These are phyloP conservation scores for Xerus inauris DNA, from an alignment of 2,113 vertebrate species.

Conservation along the genomic window DNA sequence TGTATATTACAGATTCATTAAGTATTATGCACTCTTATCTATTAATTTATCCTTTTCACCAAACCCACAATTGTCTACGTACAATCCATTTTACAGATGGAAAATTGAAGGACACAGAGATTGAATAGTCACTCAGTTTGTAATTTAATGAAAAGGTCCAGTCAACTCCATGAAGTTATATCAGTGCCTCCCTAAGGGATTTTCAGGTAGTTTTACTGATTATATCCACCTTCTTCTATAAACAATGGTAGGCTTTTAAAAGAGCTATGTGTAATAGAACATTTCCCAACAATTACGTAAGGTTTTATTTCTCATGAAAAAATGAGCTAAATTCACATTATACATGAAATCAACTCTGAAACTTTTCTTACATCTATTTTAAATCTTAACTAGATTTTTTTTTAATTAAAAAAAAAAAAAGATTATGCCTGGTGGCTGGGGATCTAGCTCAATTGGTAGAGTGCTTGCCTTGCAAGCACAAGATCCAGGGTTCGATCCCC, in stretches of 20 bases:
- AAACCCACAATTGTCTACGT: too few relatives aligned
- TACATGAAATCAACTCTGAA: neutral
- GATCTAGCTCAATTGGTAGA: too few relatives aligned
- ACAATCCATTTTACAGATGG: neutral
- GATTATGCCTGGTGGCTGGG: too few relatives aligned
- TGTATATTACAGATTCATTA: neutral
- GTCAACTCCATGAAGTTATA: neutral
- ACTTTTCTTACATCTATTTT: neutral
- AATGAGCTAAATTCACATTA: neutral
- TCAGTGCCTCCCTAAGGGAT: neutral
- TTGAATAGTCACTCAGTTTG: neutral
- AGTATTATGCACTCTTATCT: neutral
- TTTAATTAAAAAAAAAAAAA: conserved; percentile 1
- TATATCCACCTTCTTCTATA: neutral
- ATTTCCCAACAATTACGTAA: neutral
- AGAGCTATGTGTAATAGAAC: neutral
- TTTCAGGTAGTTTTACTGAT: neutral
- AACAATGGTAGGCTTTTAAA: neutral
- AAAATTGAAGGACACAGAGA: neutral
- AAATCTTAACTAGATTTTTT: neutral
- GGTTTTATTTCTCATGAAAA: neutral
- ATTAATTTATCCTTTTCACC: neutral
- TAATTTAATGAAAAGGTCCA: neutral
- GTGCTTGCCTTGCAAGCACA: too few relatives aligned
- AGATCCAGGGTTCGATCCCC: too few relatives aligned